Base-by-base conservation (phyloP, 2,888 invertebrate genomes). In the Rhagium mordax region DNA sequence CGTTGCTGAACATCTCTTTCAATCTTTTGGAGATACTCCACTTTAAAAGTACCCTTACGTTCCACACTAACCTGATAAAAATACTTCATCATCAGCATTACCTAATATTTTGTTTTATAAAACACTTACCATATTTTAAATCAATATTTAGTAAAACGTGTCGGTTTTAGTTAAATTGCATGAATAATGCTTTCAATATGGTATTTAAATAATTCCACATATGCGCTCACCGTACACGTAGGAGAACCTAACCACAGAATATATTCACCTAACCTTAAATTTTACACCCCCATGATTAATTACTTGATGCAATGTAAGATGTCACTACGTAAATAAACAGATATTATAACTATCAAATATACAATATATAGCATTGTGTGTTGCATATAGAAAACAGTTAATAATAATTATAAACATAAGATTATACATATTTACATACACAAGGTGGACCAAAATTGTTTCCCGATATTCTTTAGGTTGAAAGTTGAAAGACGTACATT, bases 41-140 rank as follows among this genome's bases (percentile, higher is more conserved):
- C 95, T 89, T 99, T 99, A 82, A 96, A 96, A n/a, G 98, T 98
- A 59, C 98, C 98, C 89, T 98, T 99, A 53, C 98, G 89, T 81
- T 94, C 94, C 51, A 85, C 77, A 49, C 84, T 83, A 77, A 85
- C 80, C 85, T 82, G 70, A 74, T 69, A 73, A 59, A 60, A 68
- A 51, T 27, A 61, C 20, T 61, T 20, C 33, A 61, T 62, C 47
- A 41, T 41, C n/a, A 41, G 4, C 13, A 16, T 47, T 18, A 62
- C 24, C 27, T 5, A 16, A 65, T 29, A 51, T 65, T 13, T 24
- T 10, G 6, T 29, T 8, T 3, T 8, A n/a, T 20, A 27, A 24
- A 16, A 8, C 16, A 53, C 64, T 65, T 29, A 65, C 64, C 64
- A 65, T 64, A 8, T n/a, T 62, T 33, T 48, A 48, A 21, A 3